Base-by-base conservation (phyloP, 1,140 invertebrate species). In the Microvelia longipes region DNA sequence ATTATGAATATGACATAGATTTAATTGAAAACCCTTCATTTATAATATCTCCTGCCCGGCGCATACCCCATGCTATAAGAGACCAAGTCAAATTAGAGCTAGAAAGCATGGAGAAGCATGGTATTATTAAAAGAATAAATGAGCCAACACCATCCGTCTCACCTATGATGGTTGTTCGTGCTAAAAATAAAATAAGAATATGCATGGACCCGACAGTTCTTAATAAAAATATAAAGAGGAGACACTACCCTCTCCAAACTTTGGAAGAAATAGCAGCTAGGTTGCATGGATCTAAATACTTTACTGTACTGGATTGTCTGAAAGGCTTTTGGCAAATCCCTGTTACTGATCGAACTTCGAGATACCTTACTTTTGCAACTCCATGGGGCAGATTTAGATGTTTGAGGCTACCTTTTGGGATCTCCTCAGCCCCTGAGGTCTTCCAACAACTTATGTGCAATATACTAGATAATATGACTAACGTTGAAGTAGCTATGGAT, bases 401-500 rank as follows among this genome's bases (percentile, higher is more conserved):
- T 62, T 26, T 70, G 0, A 50, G 76, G 15, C 69, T 80, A n/a
- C 78, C 78, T 11, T 76, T 78, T 71, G 77, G 78, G 1, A 67
- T 75, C 1, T 64, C 65, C 35, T 72, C 71, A 24, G 73, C 73
- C 28, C 70, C 73, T 2, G 77, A 75, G 66, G 70, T 76, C 1
- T 79, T 79, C 69, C 77, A 76, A 35, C 65, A 64, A 65, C 66
- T 68, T 14, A 74, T 77, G 68, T 70, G 74, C n/a, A 63, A 73
- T 63, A 67, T 71, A 11, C 28, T 77, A 5, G 69, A 73, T 29
- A 73, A 73, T 5, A 68, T 68, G 27, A 29, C 60, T 25, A 67
- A 63, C 35, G 35, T 50, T 50, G 35, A 50, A 19, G 5, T 5
- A 11, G 35, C 35, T 5, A 50, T 50, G 35, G 35, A 50, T 19